These are phyloP conservation scores for Sisor rabdophorus DNA, from an alignment of 2,113 vertebrate species.

Conservation along the genomic window DNA sequence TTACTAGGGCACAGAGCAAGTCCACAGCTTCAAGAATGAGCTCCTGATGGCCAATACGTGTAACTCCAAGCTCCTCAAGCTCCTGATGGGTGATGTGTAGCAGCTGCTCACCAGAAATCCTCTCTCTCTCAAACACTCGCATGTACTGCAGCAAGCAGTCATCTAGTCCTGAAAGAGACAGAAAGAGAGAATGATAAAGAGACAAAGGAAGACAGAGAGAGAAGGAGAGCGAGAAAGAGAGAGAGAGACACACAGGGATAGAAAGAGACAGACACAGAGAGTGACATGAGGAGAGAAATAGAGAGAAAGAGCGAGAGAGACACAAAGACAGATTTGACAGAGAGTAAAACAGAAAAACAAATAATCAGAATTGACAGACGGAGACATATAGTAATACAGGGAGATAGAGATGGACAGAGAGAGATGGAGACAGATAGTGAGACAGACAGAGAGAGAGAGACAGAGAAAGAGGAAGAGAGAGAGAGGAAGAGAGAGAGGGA, in stretches of 20 bases:
- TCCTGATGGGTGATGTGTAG: constrained; percentile 76
- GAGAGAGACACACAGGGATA: too few relatives aligned
- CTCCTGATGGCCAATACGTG: constrained; percentile 55
- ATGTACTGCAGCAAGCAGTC: constrained; percentile 54
- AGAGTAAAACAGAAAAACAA: too few relatives aligned
- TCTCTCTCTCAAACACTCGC: constrained; percentile 69
- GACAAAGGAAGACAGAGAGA: neutral
- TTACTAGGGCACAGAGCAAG: constrained; percentile 53
- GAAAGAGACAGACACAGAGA: too few relatives aligned
- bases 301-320: too few relatives aligned
- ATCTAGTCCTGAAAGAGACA: constrained; percentile 43
- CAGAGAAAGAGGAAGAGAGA: too few relatives aligned
- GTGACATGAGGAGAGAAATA: too few relatives aligned
- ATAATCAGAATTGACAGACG: too few relatives aligned
- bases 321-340: too few relatives aligned
- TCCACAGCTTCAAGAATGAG: constrained; percentile 56
- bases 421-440: too few relatives aligned
- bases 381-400: too few relatives aligned
- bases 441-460: neutral
- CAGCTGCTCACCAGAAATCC: constrained; percentile 75
- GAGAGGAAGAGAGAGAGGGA: neutral
- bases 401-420: too few relatives aligned
- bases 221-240: neutral
- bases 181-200: neutral
- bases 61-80: constrained; percentile 75